A percentile compares a stretch with the other conserved stretches of the same genome.
Conservation (phyloP, 2,888 invertebrate species). For the Mimachlamys varia region DNA sequence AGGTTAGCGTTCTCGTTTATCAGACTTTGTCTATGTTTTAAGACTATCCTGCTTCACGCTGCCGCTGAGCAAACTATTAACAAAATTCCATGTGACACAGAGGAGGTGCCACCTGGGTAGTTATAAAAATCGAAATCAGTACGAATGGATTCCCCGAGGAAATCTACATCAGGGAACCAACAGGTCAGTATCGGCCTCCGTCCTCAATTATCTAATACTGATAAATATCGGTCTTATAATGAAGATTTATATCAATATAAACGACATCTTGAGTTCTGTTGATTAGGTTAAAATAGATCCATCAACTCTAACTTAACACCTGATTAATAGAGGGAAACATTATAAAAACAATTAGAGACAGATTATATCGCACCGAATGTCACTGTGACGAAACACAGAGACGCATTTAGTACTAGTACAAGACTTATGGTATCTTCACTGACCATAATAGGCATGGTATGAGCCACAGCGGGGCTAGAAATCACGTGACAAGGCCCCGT, state of each 20-base stretch:
- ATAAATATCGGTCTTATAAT: not conserved
- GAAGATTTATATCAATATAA: not conserved
- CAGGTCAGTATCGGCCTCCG: not conserved
- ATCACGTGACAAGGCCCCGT: not conserved
- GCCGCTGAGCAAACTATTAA: not conserved
- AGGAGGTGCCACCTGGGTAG: not conserved
- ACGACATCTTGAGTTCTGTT: not conserved
- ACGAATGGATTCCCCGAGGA: not conserved
- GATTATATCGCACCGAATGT: not conserved
- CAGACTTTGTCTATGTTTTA: conserved; percentile 3
- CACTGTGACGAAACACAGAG: not conserved
- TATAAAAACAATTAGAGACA: not conserved
- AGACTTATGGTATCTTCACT: not conserved
- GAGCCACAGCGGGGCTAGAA: not conserved
- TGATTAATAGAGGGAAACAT: not conserved
- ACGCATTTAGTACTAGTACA: not conserved
- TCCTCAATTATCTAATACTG: not conserved
- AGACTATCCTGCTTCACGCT: not conserved
- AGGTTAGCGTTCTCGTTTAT: not conserved
- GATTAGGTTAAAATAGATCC: not conserved
- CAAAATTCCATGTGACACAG: not conserved
- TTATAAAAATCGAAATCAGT: not conserved
- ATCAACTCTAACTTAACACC: not conserved
- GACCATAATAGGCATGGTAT: not conserved
- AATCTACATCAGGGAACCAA: not conserved